Evolutionary conservation across 53 echinoderm and acorn worm genomes (phyloP), one percentile per base, ranked within the genome.

Genomic region (Temnopleurus reevesii): DNA sequence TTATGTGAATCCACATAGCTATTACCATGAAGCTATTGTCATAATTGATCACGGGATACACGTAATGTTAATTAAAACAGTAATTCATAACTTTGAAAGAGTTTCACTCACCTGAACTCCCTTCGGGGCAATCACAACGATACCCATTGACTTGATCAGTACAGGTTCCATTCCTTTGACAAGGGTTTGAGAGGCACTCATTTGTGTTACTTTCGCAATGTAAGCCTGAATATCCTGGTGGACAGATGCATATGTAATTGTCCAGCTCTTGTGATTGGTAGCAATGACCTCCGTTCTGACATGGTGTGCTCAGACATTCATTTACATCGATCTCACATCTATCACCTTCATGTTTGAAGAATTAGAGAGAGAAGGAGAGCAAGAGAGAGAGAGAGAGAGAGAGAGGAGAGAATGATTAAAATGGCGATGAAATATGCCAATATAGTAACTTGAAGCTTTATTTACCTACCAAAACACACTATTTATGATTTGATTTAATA

Each of bases 151-250:
- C 79, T 26, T 38, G 47, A 29, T 95, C 95, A 9, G n/a, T 46
- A 46, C 95, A 95, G 3, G 81, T 92, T 0, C 92, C 95, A 10
- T 92, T 57, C 28, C 90, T 76, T 26, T 55, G 81, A 76, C 95
- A 95, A 10, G 89, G 92, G 30, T 91, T 89, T 34, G 86, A 77
- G 19, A 34, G 76, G 46, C 95, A 95, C 24, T 95, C 95, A 64
- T 92, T 81, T 10, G 90, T 89, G 25, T 59, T 77, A 41, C 55
- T 35, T 38, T 92, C 90, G 80, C 95, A 95, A 56, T 91, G 89
- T 18, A 90, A 83, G 3, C 95, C 95, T 9, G 57, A 81, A 76
- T 91, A 93, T 38, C 92, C 92, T 31, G 71, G 88, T 35, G 51
- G 71, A 79, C 95, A 95, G 30, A 66, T 19, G 44, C 95, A 95